Evolutionary conservation across 2,797 vertebrate genomes (phyloP).

Genomic region (Sebastes cheni): DNA sequence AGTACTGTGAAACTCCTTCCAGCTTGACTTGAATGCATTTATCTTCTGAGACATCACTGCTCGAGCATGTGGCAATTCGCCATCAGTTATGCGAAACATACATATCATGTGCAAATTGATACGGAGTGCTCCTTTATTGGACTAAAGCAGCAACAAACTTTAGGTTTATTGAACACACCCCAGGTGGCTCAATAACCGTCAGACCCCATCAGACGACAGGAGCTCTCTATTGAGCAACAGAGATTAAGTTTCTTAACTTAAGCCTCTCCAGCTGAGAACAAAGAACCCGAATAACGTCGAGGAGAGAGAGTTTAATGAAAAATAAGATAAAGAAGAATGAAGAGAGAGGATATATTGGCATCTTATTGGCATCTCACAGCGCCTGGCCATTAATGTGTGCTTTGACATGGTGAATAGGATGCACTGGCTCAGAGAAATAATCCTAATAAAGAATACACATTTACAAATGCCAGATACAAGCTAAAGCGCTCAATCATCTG

Average conservation of each 20-base stretch:
- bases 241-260: slow-evolving; percentile 66
- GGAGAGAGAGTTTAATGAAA: slow-evolving; percentile 61
- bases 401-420: slow-evolving; percentile 64
- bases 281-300: slow-evolving; percentile 62
- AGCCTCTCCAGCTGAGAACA: slow-evolving; percentile 71
- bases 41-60: slow-evolving; percentile 16
- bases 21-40: slow-evolving; percentile 5
- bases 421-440: slow-evolving; percentile 65
- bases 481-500: slow-evolving; percentile 68
- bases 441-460: slow-evolving; percentile 65
- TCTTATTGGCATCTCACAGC: slow-evolving; percentile 59
- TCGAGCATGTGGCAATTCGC: slow-evolving; percentile 41
- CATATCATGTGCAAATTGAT: slow-evolving; percentile 67
- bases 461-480: slow-evolving; percentile 66
- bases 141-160: slow-evolving; percentile 71
- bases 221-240: slow-evolving; percentile 63
- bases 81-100: slow-evolving; percentile 50
- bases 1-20: not conserved
- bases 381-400: slow-evolving; percentile 49
- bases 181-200: slow-evolving; percentile 74
- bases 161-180: slow-evolving; percentile 77
- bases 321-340: slow-evolving; percentile 63
- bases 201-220: slow-evolving; percentile 68
- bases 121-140: slow-evolving; percentile 69
- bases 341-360: slow-evolving; percentile 52